Evolutionary conservation across 2,888 invertebrate genomes (phyloP), one percentile per base, ranked within the genome.

Genomic region (Harmothoe impar): DNA sequence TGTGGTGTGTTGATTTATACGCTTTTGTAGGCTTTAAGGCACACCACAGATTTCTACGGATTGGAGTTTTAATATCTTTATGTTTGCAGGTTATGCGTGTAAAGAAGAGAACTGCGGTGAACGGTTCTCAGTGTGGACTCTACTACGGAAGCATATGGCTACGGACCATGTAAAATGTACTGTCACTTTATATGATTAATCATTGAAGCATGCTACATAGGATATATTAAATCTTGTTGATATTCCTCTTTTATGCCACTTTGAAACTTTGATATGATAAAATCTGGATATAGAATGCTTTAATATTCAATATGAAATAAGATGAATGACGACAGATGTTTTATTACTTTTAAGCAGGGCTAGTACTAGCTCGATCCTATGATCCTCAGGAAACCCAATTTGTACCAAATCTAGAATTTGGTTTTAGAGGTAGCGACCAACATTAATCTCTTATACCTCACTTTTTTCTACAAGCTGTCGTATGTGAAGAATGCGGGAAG

Each of bases 71-170:
- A 68, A 68, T 7, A 15, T 7, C 25, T 72, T 25, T 72, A 29
- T 72, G 5, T 29, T 77, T 43, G 35, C 84, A 94, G 94, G 94
- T 5, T 94, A 94, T 89, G 84, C 31, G 10, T 94, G 94, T 92
- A 90, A 86, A 17, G 92, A 92, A 23, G 91, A 89, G 0, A 93
- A 92, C 3, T 94, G 94, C 91, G 89, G 33, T n/a, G 92, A 90
- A n/a, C 91, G 81, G 68, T 93, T 94, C 91, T 91, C 92, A 35
- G 94, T 93, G 84, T 94, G 94, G 94, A 92, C 94, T 0, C 90
- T 93, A 29, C 91, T 94, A 17, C 91, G 93, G 17, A 94, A 93
- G 92, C 94, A 94, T 89, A 92, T 91, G 56, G 91, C 91, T 17
- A 77, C 91, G 3, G 91, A 91, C 0, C 94, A 94, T 89, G 62